phyloP scores from a whole-genome alignment of 2,888 invertebrate genomes.

The Oligia latruncula region DNA sequence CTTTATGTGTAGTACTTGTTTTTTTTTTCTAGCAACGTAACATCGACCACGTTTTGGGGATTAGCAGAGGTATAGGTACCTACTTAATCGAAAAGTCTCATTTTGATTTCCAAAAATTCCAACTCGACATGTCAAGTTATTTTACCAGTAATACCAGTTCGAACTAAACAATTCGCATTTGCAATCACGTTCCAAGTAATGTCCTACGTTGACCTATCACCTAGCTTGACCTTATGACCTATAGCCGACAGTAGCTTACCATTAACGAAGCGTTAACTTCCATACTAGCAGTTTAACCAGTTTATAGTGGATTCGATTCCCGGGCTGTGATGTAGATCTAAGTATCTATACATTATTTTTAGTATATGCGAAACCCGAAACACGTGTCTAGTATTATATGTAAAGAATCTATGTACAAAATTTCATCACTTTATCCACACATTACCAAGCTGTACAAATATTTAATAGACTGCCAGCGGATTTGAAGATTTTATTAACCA shows the following conservation, averaged over 20 bases:
- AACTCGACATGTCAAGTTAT: neutral
- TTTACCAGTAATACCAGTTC: neutral
- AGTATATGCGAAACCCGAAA: too few relatives aligned
- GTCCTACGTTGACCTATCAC: neutral
- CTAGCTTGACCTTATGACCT: neutral
- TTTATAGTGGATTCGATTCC: neutral
- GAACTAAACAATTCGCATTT: neutral
- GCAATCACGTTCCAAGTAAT: constrained; percentile 24
- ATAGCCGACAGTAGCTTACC: neutral
- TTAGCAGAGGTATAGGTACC: neutral
- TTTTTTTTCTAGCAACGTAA: constrained; percentile 2
- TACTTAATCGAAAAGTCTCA: too few relatives aligned
- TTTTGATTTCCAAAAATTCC: neutral
- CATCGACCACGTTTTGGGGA: constrained; percentile 19
- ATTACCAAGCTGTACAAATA: too few relatives aligned
- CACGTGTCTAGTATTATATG: too few relatives aligned
- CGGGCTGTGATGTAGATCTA: too few relatives aligned
- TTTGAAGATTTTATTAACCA: too few relatives aligned
- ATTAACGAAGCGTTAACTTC: neutral
- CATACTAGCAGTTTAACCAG: too few relatives aligned
- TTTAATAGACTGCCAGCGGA: too few relatives aligned
- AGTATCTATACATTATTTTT: too few relatives aligned
- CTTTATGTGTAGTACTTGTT: neutral
- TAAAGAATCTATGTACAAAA: too few relatives aligned
- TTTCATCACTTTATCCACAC: too few relatives aligned